phyloP scores from a whole-genome alignment of 2,113 vertebrate species.

The Murina feae region DNA sequence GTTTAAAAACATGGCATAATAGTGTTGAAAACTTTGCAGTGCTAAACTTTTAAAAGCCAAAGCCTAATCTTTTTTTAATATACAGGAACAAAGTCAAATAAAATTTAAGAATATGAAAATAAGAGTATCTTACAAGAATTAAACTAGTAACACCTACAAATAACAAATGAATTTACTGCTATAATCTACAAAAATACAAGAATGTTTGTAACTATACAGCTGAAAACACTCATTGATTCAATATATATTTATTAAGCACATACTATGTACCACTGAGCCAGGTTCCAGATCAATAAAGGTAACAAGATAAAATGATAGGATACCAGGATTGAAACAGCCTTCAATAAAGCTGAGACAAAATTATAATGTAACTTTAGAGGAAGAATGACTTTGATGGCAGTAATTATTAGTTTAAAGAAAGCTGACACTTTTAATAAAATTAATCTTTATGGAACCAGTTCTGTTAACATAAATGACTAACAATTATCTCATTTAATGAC shows the following conservation, averaged over 20 bases:
- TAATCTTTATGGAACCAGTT: constrained; percentile 7
- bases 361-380: background rate
- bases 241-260: background rate
- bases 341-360: constrained; percentile 21
- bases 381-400: background rate
- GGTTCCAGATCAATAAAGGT: background rate
- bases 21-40: background rate
- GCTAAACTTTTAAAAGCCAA: constrained; percentile 22
- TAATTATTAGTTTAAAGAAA: constrained; percentile 20
- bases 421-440: background rate
- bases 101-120: constrained; percentile 31
- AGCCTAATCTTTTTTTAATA: background rate
- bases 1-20: background rate
- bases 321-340: background rate
- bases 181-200: background rate
- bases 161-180: background rate
- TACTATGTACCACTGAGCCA: background rate
- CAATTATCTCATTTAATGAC: constrained; percentile 23
- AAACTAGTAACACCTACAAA: constrained; percentile 9
- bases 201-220: background rate
- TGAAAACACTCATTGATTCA: background rate
- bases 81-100: background rate
- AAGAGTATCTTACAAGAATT: background rate
- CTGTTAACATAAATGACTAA: constrained; percentile 34
- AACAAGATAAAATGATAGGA: background rate